Percentiles rank a stretch among this genome's conserved stretches.
Conservation (phyloP, 2,888 invertebrate species). For the Fissipunctia ypsillon region DNA sequence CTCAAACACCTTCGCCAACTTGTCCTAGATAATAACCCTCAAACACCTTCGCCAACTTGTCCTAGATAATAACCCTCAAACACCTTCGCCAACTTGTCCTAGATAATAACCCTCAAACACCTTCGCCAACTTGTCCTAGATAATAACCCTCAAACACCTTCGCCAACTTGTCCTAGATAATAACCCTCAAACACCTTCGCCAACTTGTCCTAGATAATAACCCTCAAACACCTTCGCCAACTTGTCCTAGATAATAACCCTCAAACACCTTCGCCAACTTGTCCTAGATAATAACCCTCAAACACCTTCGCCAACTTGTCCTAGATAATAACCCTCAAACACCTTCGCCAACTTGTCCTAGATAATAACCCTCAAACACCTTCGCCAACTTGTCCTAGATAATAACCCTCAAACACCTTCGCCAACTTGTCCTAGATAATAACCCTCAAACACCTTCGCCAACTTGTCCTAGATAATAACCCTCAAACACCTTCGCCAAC, state of each 20-base stretch:
- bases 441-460: constrained; percentile 3
- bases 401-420: constrained; percentile 9
- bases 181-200: constrained; percentile 4
- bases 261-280: background rate
- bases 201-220: too few species aligned
- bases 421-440: too few species aligned
- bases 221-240: constrained; percentile 4
- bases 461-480: too few species aligned
- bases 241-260: too few species aligned
- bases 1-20: background rate
- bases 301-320: background rate
- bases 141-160: constrained; percentile 3
- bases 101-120: constrained; percentile 6
- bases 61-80: too few species aligned
- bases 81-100: constrained; percentile 4
- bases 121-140: too few species aligned
- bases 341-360: constrained; percentile 6
- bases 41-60: background rate
- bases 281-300: too few species aligned
- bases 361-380: constrained; percentile 4
- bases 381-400: too few species aligned
- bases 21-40: too few species aligned
- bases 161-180: too few species aligned
- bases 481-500: background rate
- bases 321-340: constrained; percentile 1